Evolutionary conservation across 2,888 invertebrate genomes (phyloP), one percentile per base, ranked within the genome.

Genomic region (Trichacis sp.): DNA sequence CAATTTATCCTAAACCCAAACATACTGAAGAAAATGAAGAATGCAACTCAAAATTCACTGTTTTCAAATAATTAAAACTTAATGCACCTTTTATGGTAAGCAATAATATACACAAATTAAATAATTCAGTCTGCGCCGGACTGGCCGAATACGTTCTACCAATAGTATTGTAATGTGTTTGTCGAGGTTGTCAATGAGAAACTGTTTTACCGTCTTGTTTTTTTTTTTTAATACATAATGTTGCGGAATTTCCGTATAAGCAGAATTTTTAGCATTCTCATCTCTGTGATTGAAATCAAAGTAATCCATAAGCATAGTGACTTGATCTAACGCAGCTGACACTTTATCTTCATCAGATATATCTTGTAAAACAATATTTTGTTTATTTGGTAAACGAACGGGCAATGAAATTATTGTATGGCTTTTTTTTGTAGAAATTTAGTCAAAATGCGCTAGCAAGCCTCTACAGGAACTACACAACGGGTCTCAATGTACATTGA

Each of bases 71-170:
- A 33, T 70, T 59, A 58, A 69, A 78, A 54, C 61, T 68, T 15
- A 53, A 70, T 3, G 73, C 70, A 12, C 76, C 76, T 53, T 62
- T 64, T 0, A 76, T 63, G 40, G 72, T 59, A 5, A 72, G 63
- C 4, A 79, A 61, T 1, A 80, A 45, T 5, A 78, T 43, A 40
- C 77, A 47, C n/a, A n/a, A n/a, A n/a, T n/a, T n/a, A n/a, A n/a
- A n/a, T n/a, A n/a, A n/a, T n/a, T n/a, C n/a, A n/a, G n/a, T n/a
- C n/a, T n/a, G n/a, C n/a, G n/a, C n/a, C n/a, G n/a, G n/a, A n/a
- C n/a, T n/a, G n/a, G n/a, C n/a, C n/a, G n/a, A n/a, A n/a, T n/a
- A n/a, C n/a, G n/a, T n/a, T n/a, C n/a, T n/a, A n/a, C n/a, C n/a
- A n/a, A n/a, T n/a, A n/a, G n/a, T n/a, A n/a, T n/a, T n/a, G n/a